These are phyloP conservation scores for Conopomorpha cramerella DNA, from an alignment of 1,140 invertebrate genomes.

Conservation along the genomic window DNA sequence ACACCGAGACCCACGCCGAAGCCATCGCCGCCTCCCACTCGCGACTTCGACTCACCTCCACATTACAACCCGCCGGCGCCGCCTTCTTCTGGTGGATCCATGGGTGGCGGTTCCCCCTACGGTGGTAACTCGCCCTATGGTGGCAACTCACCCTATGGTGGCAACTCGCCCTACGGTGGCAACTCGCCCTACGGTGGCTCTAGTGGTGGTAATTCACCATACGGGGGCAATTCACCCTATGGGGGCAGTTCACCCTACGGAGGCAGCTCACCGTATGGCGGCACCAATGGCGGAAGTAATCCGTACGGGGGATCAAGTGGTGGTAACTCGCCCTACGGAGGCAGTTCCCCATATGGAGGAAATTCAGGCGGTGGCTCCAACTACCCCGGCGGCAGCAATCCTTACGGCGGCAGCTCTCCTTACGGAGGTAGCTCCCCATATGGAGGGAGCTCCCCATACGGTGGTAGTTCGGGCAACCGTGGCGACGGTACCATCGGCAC, in stretches of 20 bases:
- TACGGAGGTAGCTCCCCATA: constrained; percentile 16
- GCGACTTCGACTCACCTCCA: constrained; percentile 30
- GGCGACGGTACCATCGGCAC: constrained; percentile 26
- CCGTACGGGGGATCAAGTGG: constrained; percentile 3
- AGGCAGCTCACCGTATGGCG: constrained; percentile 1
- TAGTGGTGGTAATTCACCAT: constrained; percentile 3
- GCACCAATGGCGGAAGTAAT: constrained; percentile 5
- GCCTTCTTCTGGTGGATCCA: constrained; percentile 13
- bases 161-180: constrained; percentile 1
- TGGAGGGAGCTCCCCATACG: constrained; percentile 22
- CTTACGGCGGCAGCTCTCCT: constrained; percentile 5
- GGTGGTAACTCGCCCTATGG: constrained; percentile 19
- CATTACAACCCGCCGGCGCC: constrained; percentile 44
- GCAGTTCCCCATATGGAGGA: constrained; percentile 18
- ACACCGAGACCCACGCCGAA: constrained; percentile 24
- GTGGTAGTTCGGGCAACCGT: constrained; percentile 18
- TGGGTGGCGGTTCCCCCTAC: constrained; percentile 10
- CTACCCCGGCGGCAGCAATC: constrained; percentile 3
- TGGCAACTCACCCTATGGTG: constrained; percentile 7
- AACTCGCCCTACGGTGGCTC: constrained; percentile 15
- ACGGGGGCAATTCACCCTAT: constrained; percentile 7
- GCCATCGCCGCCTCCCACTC: constrained; percentile 19
- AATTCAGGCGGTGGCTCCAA: too few relatives aligned
- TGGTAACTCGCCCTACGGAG: constrained; percentile 18
- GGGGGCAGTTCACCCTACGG: constrained; percentile 14